Evolutionary conservation across 2,888 invertebrate genomes (phyloP).

Genomic region (Caenorhabditis macrosperma): DNA sequence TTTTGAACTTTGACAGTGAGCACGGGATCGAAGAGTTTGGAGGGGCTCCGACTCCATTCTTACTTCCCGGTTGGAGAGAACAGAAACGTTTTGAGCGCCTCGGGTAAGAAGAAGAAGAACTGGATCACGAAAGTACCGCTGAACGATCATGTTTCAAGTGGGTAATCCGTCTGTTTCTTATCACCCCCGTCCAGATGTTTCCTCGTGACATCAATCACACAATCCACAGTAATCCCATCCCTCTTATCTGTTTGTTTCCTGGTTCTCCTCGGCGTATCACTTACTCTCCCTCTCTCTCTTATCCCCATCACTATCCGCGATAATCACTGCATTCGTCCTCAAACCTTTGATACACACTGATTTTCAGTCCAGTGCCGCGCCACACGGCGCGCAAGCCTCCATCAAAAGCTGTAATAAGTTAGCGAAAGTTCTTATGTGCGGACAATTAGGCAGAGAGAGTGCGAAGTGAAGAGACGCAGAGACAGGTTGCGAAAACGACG

Average conservation of each 20-base stretch:
- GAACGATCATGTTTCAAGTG: not conserved
- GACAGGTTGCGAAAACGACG: not conserved
- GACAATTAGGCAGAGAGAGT: conserved; percentile 22
- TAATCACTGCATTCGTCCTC: conserved; percentile 6
- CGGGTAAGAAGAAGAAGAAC: too few species aligned
- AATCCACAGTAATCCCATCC: not conserved
- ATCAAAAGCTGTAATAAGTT: conserved; percentile 56
- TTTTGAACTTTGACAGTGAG: too few species aligned
- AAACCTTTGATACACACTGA: conserved; percentile 18
- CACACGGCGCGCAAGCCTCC: not conserved
- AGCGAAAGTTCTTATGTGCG: conserved; percentile 44
- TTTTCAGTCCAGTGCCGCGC: conserved; percentile 13
- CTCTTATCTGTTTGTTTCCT: not conserved
- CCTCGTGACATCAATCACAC: not conserved
- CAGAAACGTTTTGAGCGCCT: too few species aligned
- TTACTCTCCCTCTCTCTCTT: not conserved
- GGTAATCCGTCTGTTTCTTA: not conserved
- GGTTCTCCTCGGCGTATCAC: not conserved
- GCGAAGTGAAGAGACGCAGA: not conserved
- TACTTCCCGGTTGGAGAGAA: too few species aligned
- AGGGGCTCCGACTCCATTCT: too few species aligned
- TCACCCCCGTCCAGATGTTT: not conserved
- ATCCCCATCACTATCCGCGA: not conserved
- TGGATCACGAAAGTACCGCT: too few species aligned
- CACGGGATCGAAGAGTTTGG: too few species aligned